Conservation (phyloP, 2,113 vertebrate genomes). For the Spheniscus mendiculus region DNA sequence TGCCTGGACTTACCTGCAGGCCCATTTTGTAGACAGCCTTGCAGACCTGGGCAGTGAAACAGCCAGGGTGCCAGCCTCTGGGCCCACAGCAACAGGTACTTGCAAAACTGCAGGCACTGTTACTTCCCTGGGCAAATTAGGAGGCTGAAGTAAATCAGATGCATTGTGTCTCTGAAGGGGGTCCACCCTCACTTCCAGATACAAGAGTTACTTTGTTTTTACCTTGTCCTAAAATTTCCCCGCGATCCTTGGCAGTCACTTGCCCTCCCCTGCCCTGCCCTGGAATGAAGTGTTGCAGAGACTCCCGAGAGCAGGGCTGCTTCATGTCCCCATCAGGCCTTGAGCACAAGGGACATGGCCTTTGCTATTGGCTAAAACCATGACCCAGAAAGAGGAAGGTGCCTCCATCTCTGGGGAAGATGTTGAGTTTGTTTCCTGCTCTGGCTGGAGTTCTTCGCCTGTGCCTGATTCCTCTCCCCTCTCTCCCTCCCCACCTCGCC, state of each 20-base stretch:
- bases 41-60: background rate
- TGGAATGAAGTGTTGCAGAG: background rate
- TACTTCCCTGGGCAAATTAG: background rate
- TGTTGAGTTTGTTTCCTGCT: background rate
- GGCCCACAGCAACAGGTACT: background rate
- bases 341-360: background rate
- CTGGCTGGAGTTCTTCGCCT: background rate
- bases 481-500: background rate
- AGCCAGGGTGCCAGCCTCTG: background rate
- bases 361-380: background rate
- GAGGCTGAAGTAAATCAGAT: background rate
- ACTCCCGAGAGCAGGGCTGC: background rate
- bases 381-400: background rate
- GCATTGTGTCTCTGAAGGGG: background rate
- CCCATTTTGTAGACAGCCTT: background rate
- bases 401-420: background rate
- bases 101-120: background rate
- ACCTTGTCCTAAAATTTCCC: background rate
- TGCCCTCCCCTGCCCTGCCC: background rate
- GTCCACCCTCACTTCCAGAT: background rate
- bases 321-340: background rate
- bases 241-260: background rate
- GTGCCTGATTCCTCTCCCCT: conserved; percentile 5
- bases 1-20: background rate
- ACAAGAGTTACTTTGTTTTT: background rate